Evolutionary conservation across 64 coral and sea anemone species (phyloP), one percentile per base, ranked within the genome.

Genomic region (Porites lutea): DNA sequence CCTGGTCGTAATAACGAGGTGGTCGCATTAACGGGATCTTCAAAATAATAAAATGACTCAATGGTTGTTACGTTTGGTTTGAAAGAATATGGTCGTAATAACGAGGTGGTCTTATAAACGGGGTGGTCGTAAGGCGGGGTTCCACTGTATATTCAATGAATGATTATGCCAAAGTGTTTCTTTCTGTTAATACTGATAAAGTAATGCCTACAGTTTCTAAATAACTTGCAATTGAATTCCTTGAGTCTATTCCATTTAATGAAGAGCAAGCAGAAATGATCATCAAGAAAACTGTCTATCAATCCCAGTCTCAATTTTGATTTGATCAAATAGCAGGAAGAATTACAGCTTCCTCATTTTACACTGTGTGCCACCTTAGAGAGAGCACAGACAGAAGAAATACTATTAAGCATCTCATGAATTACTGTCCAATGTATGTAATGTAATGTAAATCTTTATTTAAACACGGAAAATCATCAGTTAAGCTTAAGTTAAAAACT

Each of bases 351-450:
- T 82, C 79, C 23, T 60, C 53, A 21, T 82, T 82, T 27, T 82
- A 82, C 20, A 62, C 22, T 2, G 19, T 82, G 19, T 82, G 79
- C 37, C 58, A 82, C 27, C 79, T 82, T 37, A 60, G 59, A 63
- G 59, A 82, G n/a, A 46, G 20, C 20, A 82, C 79, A 63, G 52
- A 82, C 37, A 44, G 27, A 15, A 43, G 52, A 13, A 82, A 82
- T 59, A 64, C 79, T 60, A 20, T 82, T 8, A 82, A 82, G 52
- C 20, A 63, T 23, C 59, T 82, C 18, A 59, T 82, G 53, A 63
- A 82, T 82, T 82, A 64, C 79, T 82, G 79, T 81, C 78, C 78
- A 81, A 8, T n/a, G n/a, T n/a, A n/a, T n/a, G n/a, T n/a, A n/a
- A n/a, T n/a, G n/a, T n/a, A n/a, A n/a, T n/a, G n/a, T n/a, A n/a